A percentile compares a stretch with the other conserved stretches of the same genome.
phyloP scores from a whole-genome alignment of 2,797 vertebrate genomes.

The Percopsis omiscomaycus region DNA sequence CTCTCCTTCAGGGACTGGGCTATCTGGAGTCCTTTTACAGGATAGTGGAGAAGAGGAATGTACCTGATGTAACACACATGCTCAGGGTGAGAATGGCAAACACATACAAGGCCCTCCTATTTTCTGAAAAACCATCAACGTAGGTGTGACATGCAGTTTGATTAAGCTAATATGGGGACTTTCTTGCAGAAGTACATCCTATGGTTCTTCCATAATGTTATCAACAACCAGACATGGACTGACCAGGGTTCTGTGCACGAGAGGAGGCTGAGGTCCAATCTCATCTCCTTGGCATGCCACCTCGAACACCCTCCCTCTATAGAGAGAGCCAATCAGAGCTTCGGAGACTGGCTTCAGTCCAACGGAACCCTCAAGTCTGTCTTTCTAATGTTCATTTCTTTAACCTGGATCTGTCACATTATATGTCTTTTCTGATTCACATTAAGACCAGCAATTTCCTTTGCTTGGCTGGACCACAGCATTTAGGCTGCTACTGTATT shows the following conservation, averaged over 20 bases:
- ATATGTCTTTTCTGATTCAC: neutral
- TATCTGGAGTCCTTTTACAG: constrained; percentile 75
- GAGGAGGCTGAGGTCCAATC: constrained; percentile 66
- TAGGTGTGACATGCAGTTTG: neutral
- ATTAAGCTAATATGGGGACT: neutral
- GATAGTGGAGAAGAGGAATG: constrained; percentile 70
- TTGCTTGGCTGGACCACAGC: neutral
- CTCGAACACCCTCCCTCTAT: constrained; percentile 69
- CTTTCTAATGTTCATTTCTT: constrained; percentile 29
- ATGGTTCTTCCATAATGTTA: constrained; percentile 74
- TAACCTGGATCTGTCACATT: constrained; percentile 2
- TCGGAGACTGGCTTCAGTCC: constrained; percentile 73
- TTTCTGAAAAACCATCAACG: neutral
- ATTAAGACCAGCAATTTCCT: constrained; percentile 4
- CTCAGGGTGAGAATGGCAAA: constrained; percentile 67
- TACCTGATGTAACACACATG: constrained; percentile 66
- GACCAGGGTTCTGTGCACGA: constrained; percentile 73
- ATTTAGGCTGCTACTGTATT: constrained; percentile 9
- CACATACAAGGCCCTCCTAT: neutral
- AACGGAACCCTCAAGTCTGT: constrained; percentile 71
- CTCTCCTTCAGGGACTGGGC: constrained; percentile 73
- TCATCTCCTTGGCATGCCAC: constrained; percentile 78
- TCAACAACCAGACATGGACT: constrained; percentile 78
- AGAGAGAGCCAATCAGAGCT: constrained; percentile 65
- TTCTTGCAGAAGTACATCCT: constrained; percentile 73